Percentiles rank a stretch among this genome's conserved stretches.
These are phyloP conservation scores for Mongoloraphidia duomilia DNA, from an alignment of 2,888 invertebrate species.

Conservation along the genomic window DNA sequence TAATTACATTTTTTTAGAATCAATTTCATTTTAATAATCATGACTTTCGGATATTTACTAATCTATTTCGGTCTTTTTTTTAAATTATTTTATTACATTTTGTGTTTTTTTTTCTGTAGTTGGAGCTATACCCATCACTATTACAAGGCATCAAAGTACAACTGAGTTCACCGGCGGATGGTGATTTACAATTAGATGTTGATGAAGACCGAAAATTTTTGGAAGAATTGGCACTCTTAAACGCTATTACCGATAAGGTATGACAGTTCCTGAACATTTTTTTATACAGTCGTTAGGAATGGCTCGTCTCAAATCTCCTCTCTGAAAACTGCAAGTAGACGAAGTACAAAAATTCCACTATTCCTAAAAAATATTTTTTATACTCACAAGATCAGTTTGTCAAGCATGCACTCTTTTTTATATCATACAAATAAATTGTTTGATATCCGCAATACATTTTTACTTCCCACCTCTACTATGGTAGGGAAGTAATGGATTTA, in stretches of 20 bases:
- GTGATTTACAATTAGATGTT: conserved; percentile 15
- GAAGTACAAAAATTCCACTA: no score
- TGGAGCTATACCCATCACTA: neutral
- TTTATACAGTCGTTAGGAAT: no score
- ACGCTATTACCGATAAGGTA: conserved; percentile 40
- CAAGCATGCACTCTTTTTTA: neutral
- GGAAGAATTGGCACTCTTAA: conserved; percentile 42
- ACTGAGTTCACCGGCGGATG: neutral
- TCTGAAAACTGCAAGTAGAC: neutral
- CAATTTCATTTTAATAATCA: no score
- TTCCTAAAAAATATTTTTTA: neutral
- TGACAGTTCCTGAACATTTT: conserved; percentile 2
- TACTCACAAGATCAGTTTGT: conserved; percentile 12
- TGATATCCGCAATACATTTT: no score
- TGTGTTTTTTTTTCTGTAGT: neutral
- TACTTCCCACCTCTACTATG: no score
- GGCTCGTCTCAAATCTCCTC: conserved; percentile 10
- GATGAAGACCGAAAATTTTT: conserved; percentile 49
- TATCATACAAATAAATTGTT: neutral
- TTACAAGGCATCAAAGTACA: neutral
- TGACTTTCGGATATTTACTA: no score
- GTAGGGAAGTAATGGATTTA: no score
- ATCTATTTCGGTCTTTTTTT: no score
- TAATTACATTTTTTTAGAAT: no score
- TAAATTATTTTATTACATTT: no score